Percentiles rank a stretch among this genome's conserved stretches.
These are phyloP conservation scores for Manduca sexta DNA, from an alignment of 1,140 invertebrate genomes.

Conservation along the genomic window DNA sequence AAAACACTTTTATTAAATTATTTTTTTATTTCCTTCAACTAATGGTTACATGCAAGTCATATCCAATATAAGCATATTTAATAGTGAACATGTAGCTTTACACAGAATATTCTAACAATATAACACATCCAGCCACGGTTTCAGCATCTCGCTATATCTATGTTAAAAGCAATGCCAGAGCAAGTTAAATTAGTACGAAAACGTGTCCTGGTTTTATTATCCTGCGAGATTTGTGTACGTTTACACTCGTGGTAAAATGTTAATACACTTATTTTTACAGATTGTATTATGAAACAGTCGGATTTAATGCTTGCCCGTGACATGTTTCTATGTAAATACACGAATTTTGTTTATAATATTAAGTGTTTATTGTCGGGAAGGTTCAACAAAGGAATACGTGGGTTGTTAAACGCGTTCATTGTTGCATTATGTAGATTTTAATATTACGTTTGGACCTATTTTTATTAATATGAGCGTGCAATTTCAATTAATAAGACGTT, in stretches of 20 bases:
- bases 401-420: too few species aligned
- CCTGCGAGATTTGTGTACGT: conserved; percentile 28
- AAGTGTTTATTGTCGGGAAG: neutral
- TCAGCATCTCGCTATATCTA: conserved; percentile 4
- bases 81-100: neutral
- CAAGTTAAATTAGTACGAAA: conserved; percentile 46
- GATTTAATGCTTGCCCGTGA: conserved; percentile 1
- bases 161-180: conserved; percentile 14
- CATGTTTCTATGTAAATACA: conserved; percentile 2
- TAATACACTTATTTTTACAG: conserved; percentile 20
- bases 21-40: too few species aligned
- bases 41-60: too few species aligned
- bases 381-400: too few species aligned
- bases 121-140: conserved; percentile 1
- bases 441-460: too few species aligned
- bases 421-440: too few species aligned
- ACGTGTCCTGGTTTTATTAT: conserved; percentile 45
- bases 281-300: conserved; percentile 7
- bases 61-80: too few species aligned
- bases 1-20: too few species aligned
- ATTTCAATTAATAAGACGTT: too few species aligned
- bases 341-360: neutral
- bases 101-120: too few species aligned
- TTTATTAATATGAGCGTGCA: too few species aligned
- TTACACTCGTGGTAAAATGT: conserved; percentile 27